Evolutionary conservation across 2,797 vertebrate species (phyloP).

Genomic region (Cygnus olor): DNA sequence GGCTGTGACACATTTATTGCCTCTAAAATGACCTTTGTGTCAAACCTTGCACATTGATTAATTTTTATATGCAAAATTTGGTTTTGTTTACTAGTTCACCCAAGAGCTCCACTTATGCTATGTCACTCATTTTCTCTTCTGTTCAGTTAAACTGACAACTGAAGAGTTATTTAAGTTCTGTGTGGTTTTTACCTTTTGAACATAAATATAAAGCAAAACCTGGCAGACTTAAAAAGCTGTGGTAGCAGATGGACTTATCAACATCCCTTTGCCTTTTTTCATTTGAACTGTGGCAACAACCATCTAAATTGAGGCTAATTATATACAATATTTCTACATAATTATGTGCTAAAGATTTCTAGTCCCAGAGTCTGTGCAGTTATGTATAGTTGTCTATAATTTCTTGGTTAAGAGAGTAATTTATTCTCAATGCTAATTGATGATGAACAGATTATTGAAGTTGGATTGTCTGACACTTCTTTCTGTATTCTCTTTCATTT

Average conservation of each 20-base stretch:
- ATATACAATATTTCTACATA: slow-evolving; percentile 56
- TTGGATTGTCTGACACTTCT: background rate
- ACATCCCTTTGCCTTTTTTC: background rate
- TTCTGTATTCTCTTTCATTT: slow-evolving; percentile 27
- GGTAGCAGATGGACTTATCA: background rate
- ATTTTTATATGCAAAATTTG: background rate
- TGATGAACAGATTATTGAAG: slow-evolving; percentile 62
- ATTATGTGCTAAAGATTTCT: slow-evolving; percentile 45
- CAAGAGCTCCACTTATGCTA: background rate
- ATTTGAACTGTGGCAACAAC: slow-evolving; percentile 20
- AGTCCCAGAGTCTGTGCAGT: background rate
- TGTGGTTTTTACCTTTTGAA: background rate
- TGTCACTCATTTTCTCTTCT: background rate
- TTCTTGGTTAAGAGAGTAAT: slow-evolving; percentile 64
- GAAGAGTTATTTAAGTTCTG: background rate
- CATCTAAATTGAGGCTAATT: slow-evolving; percentile 38
- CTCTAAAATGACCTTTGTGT: slow-evolving; percentile 3
- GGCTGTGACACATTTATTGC: background rate
- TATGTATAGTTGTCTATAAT: slow-evolving; percentile 54
- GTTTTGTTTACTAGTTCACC: background rate
- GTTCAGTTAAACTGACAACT: background rate
- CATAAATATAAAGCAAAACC: background rate
- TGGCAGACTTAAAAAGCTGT: background rate
- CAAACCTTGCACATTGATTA: background rate
- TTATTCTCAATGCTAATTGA: slow-evolving; percentile 66